Conservation (phyloP, 2,113 vertebrate genomes). For the Pangasianodon hypophthalmus region DNA sequence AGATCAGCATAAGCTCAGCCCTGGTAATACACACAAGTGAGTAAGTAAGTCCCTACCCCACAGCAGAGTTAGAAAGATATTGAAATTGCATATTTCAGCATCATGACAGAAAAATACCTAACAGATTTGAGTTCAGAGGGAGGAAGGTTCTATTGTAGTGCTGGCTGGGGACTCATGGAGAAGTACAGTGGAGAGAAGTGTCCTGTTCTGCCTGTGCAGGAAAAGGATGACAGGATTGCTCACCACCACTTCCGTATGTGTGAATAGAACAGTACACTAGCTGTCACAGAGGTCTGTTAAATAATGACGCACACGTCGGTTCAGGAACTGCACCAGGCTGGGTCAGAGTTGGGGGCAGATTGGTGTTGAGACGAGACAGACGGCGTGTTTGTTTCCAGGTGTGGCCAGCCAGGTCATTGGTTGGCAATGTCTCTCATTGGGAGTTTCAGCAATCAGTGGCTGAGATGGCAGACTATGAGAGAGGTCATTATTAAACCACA, state of each 20-base stretch:
- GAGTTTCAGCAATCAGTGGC: constrained; percentile 68
- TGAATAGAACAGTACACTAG: constrained; percentile 40
- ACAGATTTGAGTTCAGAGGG: constrained; percentile 37
- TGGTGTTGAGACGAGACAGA: constrained; percentile 44
- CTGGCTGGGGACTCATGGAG: constrained; percentile 18
- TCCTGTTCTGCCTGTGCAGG: constrained; percentile 38
- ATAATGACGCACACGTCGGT: constrained; percentile 30
- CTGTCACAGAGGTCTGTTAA: constrained; percentile 44
- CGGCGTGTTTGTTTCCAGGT: constrained; percentile 29
- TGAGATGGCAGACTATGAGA: constrained; percentile 68
- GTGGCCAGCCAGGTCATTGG: constrained; percentile 1
- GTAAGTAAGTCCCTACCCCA: not conserved
- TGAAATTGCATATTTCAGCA: constrained; percentile 26
- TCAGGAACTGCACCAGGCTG: not conserved
- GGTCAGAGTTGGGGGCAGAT: constrained; percentile 1
- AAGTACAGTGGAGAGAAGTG: constrained; percentile 31
- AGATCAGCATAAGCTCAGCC: constrained; percentile 48
- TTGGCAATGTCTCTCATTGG: constrained; percentile 63
- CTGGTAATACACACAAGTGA: constrained; percentile 32
- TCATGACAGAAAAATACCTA: constrained; percentile 22
- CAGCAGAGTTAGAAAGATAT: not conserved
- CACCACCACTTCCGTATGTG: constrained; percentile 24
- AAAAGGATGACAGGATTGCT: constrained; percentile 32
- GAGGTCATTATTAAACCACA: constrained; percentile 58
- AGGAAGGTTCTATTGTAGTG: constrained; percentile 18